These are phyloP conservation scores for Acleris laterana DNA, from an alignment of 2,888 invertebrate species.

Conservation along the genomic window DNA sequence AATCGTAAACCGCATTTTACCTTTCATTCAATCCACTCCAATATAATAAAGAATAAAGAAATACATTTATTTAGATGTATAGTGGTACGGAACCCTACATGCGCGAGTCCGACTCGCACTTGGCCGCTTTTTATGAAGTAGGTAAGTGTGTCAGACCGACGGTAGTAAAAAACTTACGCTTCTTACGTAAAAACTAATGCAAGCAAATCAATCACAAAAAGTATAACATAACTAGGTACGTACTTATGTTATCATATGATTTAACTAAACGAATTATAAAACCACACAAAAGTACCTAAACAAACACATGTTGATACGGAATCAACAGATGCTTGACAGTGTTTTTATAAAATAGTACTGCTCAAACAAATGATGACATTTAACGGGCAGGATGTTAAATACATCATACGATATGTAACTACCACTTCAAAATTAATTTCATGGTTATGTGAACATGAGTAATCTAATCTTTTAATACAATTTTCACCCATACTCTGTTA, in stretches of 20 bases:
- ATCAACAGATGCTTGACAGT: constrained; percentile 18
- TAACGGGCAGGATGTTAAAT: background rate
- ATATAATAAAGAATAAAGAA: no score
- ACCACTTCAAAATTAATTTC: background rate
- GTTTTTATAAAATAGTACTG: constrained; percentile 3
- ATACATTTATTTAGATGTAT: no score
- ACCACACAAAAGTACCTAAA: constrained; percentile 16
- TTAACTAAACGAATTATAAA: constrained; percentile 17
- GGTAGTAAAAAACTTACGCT: no score
- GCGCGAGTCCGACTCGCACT: no score
- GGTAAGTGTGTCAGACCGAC: no score
- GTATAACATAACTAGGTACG: background rate
- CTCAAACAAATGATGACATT: background rate
- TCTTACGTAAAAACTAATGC: background rate
- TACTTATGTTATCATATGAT: constrained; percentile 8
- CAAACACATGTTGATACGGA: constrained; percentile 21
- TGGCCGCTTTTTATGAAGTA: no score
- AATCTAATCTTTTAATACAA: background rate
- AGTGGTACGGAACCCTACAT: no score
- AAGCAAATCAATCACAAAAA: background rate
- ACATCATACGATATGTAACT: background rate
- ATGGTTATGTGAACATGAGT: background rate
- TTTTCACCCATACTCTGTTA: no score
- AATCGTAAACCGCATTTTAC: no score
- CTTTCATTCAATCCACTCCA: no score